These are phyloP conservation scores for Poeciliopsis paucimaculata DNA, from an alignment of 2,797 vertebrate species.

Conservation along the genomic window DNA sequence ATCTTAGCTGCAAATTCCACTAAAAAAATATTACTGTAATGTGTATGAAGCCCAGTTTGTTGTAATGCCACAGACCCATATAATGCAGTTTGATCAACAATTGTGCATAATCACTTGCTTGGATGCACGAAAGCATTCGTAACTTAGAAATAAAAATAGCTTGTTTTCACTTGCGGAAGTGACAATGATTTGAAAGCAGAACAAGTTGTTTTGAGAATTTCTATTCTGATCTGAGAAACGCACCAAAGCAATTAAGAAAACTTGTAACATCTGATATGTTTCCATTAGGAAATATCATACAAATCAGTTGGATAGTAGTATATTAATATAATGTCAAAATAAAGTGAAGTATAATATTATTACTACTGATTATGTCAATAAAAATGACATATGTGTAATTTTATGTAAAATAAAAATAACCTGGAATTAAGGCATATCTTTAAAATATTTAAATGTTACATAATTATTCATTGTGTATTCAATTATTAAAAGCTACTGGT, in stretches of 20 bases:
- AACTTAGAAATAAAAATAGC: too few relatives aligned
- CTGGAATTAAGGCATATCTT: neutral
- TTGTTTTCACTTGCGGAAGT: too few relatives aligned
- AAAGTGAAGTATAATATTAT: neutral
- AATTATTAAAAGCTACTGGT: too few relatives aligned
- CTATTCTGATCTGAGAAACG: too few relatives aligned
- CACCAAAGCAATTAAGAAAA: too few relatives aligned
- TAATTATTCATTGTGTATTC: neutral
- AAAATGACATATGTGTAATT: neutral
- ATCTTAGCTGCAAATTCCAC: neutral
- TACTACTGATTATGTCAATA: neutral
- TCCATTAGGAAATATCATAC: neutral
- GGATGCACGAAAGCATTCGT: too few relatives aligned
- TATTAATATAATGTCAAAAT: neutral
- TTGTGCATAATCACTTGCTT: too few relatives aligned
- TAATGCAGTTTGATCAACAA: too few relatives aligned
- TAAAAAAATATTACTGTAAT: neutral
- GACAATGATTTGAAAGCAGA: too few relatives aligned
- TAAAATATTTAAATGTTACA: neutral
- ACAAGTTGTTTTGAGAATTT: too few relatives aligned
- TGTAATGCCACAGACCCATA: neutral
- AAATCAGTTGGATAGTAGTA: neutral
- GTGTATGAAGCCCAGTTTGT: neutral
- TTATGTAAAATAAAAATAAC: neutral
- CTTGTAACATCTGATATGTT: neutral